Conservation (phyloP, 2,113 vertebrate genomes). For the Nothocercus nigrocapillus region DNA sequence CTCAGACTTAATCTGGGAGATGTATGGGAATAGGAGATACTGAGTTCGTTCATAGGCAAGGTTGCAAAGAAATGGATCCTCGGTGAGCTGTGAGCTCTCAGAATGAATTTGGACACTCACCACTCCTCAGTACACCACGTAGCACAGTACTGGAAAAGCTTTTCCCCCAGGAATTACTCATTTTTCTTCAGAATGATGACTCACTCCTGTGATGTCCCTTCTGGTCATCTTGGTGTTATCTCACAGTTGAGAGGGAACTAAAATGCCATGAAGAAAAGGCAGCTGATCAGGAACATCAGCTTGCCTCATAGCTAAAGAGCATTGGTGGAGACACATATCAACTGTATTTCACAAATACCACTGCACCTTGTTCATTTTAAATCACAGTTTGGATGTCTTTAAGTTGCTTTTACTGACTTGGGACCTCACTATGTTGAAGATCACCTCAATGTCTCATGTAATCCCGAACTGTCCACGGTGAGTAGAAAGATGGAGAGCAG, state of each 20-base stretch:
- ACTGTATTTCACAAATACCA: background rate
- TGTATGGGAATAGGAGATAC: background rate
- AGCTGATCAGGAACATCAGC: background rate
- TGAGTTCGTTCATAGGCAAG: background rate
- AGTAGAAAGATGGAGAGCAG: background rate
- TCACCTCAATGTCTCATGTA: background rate
- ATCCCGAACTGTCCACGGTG: background rate
- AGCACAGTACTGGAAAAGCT: background rate
- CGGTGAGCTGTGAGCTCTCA: background rate
- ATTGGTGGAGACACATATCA: background rate
- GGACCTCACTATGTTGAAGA: background rate
- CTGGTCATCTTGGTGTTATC: background rate
- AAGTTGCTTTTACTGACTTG: background rate
- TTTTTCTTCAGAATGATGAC: background rate
- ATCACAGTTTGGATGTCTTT: background rate
- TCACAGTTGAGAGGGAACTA: background rate
- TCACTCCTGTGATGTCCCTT: background rate
- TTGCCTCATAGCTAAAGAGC: background rate
- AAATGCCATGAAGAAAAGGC: background rate
- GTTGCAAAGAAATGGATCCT: background rate
- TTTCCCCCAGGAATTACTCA: background rate
- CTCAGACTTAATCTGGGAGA: background rate
- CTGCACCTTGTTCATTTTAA: background rate
- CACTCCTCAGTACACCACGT: background rate
- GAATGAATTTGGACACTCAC: background rate